A percentile compares a stretch with the other conserved stretches of the same genome.
Evolutionary conservation across 2,797 vertebrate species (phyloP).

Genomic region (Cynopterus sphinx): DNA sequence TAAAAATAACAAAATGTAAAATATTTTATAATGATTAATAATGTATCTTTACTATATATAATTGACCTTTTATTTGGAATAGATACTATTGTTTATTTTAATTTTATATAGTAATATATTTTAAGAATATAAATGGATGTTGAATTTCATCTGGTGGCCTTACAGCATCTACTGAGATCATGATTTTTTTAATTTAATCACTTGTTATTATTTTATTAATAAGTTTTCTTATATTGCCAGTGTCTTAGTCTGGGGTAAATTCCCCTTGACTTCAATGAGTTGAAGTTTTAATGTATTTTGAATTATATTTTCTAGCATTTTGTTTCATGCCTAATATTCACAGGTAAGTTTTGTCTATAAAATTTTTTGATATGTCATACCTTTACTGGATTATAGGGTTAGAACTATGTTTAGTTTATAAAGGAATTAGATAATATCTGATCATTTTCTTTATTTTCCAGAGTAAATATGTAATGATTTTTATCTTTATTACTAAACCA

Average conservation of each 20-base stretch:
- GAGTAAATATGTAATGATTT: slow-evolving; percentile 36
- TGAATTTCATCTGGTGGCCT: not conserved
- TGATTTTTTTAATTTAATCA: slow-evolving; percentile 26
- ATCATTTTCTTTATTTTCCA: slow-evolving; percentile 48
- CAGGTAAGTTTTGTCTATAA: not conserved
- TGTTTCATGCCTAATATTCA: not conserved
- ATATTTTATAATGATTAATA: slow-evolving; percentile 19
- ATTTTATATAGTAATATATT: slow-evolving; percentile 14
- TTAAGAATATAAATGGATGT: not conserved
- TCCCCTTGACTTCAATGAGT: not conserved
- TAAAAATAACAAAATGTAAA: slow-evolving; percentile 31
- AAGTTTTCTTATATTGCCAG: not conserved
- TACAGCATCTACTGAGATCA: slow-evolving; percentile 30
- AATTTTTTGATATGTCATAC: not conserved
- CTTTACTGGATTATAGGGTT: not conserved
- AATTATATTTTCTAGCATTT: not conserved
- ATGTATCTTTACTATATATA: not conserved
- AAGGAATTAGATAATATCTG: slow-evolving; percentile 1
- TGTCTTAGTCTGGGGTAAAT: slow-evolving; percentile 10
- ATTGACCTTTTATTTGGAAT: slow-evolving; percentile 25
- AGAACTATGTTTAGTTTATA: slow-evolving; percentile 28
- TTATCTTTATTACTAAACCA: slow-evolving; percentile 25
- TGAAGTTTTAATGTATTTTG: slow-evolving; percentile 38
- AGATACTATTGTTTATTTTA: slow-evolving; percentile 23
- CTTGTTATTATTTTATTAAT: slow-evolving; percentile 40